phyloP scores from a whole-genome alignment of 1,140 invertebrate genomes.

The Halyomorpha halys region DNA sequence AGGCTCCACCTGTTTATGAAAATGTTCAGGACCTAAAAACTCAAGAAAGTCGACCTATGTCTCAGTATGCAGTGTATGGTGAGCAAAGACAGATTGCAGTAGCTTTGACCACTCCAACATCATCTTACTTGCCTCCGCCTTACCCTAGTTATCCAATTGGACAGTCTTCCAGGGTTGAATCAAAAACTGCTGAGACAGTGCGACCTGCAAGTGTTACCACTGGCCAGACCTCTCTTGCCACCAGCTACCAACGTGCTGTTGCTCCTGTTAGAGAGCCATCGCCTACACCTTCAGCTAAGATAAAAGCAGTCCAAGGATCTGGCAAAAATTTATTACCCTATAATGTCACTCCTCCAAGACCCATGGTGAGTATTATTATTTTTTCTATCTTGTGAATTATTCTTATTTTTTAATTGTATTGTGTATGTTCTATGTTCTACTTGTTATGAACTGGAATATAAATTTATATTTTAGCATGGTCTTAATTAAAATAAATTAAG shows the following conservation, averaged over 20 bases:
- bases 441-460: too few relatives aligned
- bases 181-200: background rate
- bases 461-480: too few relatives aligned
- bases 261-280: conserved; percentile 35
- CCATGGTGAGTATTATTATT: conserved; percentile 42
- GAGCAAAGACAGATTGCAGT: conserved; percentile 34
- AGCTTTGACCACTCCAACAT: conserved; percentile 32
- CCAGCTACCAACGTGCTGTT: conserved; percentile 28
- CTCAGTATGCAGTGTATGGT: conserved; percentile 37
- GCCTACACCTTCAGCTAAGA: conserved; percentile 31
- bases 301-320: conserved; percentile 34
- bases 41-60: conserved; percentile 40
- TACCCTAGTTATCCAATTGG: conserved; percentile 23
- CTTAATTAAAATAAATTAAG: too few relatives aligned
- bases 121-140: conserved; percentile 26
- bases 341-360: conserved; percentile 75
- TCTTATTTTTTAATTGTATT: too few relatives aligned
- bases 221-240: conserved; percentile 29
- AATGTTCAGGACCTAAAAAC: conserved; percentile 49
- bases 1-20: conserved; percentile 57
- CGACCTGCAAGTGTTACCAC: conserved; percentile 22
- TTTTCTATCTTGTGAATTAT: too few relatives aligned
- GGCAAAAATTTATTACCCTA: conserved; percentile 73
- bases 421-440: too few relatives aligned
- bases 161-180: conserved; percentile 17